Evolutionary conservation across 2,113 vertebrate species (phyloP).

Genomic region (Cariama cristata): DNA sequence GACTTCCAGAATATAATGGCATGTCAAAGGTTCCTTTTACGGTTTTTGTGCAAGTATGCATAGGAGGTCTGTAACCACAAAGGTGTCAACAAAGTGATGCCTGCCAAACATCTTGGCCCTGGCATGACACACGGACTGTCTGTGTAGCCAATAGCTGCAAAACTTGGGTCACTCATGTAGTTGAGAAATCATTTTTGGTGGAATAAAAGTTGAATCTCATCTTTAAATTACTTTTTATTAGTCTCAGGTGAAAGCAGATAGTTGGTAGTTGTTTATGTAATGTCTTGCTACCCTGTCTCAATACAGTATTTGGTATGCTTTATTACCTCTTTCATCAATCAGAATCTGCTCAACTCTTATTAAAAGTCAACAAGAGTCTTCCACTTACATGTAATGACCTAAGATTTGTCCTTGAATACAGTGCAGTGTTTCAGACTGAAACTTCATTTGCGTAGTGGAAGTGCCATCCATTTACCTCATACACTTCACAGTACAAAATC

Average conservation of each 20-base stretch:
- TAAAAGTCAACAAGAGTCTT: not conserved
- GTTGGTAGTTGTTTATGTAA: not conserved
- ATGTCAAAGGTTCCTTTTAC: not conserved
- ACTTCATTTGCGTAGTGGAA: not conserved
- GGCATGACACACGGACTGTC: not conserved
- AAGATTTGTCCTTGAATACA: not conserved
- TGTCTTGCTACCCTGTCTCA: not conserved
- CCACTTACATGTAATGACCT: not conserved
- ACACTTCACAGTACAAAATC: not conserved
- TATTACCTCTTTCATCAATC: not conserved
- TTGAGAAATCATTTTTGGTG: not conserved
- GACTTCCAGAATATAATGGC: not conserved
- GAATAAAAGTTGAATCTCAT: not conserved
- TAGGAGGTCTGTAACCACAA: slow-evolving; percentile 30
- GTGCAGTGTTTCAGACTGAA: not conserved
- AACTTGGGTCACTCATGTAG: not conserved
- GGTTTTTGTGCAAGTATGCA: not conserved
- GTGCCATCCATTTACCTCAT: not conserved
- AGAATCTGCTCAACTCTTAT: not conserved
- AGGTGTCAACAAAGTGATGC: not conserved
- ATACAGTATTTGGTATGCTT: not conserved
- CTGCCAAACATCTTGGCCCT: not conserved
- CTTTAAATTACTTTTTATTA: slow-evolving; percentile 31
- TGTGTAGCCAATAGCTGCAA: not conserved
- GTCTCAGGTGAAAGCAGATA: slow-evolving; percentile 19